Base-by-base conservation (phyloP, 2,888 invertebrate species). In the Clepsis dumicolana region DNA sequence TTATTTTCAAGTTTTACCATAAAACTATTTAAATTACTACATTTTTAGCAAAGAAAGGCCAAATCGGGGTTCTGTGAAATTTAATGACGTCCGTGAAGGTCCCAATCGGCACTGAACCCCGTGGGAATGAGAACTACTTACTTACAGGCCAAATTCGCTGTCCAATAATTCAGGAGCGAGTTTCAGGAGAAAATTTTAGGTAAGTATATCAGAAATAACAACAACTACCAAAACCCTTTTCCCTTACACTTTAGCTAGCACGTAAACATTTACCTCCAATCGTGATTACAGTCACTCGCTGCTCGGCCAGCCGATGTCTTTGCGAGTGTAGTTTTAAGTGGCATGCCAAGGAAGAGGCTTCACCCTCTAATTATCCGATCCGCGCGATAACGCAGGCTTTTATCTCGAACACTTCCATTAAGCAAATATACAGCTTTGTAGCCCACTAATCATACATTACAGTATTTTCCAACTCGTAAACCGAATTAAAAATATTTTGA, bases 401-500 rank as follows among this genome's bases (percentile, higher is more conserved):
- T 92, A 93, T 92, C 90, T 91, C 81, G 79, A 84, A 89, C 90
- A 86, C 89, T 88, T 93, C 93, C 93, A 93, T 93, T 93, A 93
- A 89, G 87, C 90, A 93, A 93, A 93, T 93, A 93, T 90, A 93
- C 93, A 91, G 88, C 89, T 91, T 87, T 86, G 87, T 83, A 85
- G 82, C 80, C 73, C 80, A 73, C 77, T 93, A 93, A 93, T 91
- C 85, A 92, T 78, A 91, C 85, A 88, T 85, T 87, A 87, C 88
- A 87, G 79, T 88, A 88, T 90, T 89, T 90, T 88, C 80, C 86
- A 85, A 86, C 87, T 84, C 84, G 67, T 82, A 86, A 88, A 90
- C 88, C 82, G 88, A 90, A 92, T 91, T 93, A 89, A 91, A 91
- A 91, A 92, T 85, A 91, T 91, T 93, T 91, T 91, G 89, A 91